These are phyloP conservation scores for Altica lythri DNA, from an alignment of 2,888 invertebrate genomes.

Conservation along the genomic window DNA sequence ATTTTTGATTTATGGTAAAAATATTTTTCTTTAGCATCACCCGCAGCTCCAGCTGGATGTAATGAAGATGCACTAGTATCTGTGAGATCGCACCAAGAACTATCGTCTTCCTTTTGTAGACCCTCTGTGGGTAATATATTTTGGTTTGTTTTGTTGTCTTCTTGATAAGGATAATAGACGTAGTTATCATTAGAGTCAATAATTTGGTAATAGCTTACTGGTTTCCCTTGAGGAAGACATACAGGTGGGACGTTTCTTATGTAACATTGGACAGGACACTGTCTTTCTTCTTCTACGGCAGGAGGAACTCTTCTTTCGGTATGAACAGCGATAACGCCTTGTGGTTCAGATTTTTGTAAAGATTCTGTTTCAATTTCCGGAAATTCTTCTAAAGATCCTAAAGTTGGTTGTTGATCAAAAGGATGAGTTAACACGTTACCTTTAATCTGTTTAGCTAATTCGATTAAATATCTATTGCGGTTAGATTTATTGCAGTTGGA, in stretches of 20 bases:
- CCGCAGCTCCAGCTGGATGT: slow-evolving; percentile 21
- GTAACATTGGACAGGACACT: neutral
- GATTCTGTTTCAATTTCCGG: slow-evolving; percentile 7
- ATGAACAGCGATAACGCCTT: neutral
- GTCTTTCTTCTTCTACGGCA: neutral
- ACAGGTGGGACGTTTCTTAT: neutral
- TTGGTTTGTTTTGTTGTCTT: neutral
- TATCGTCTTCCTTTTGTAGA: slow-evolving; percentile 26
- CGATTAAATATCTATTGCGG: slow-evolving; percentile 40
- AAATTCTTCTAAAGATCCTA: slow-evolving; percentile 28
- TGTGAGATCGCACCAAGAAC: slow-evolving; percentile 43
- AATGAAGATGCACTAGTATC: slow-evolving; percentile 30
- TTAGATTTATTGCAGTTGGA: slow-evolving; percentile 33
- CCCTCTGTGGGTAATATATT: neutral
- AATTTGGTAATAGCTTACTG: neutral
- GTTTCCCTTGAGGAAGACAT: neutral
- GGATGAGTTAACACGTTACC: slow-evolving; percentile 38
- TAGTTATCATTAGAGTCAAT: neutral
- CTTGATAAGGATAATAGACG: neutral
- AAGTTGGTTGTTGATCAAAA: slow-evolving; percentile 41
- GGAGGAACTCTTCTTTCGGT: neutral
- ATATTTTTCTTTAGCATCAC: slow-evolving; percentile 22
- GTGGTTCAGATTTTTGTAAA: neutral
- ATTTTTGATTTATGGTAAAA: slow-evolving; percentile 2
- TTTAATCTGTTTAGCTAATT: slow-evolving; percentile 43